These are phyloP conservation scores for Cylindroiulus punctatus DNA, from an alignment of 2,888 invertebrate species.

Conservation along the genomic window DNA sequence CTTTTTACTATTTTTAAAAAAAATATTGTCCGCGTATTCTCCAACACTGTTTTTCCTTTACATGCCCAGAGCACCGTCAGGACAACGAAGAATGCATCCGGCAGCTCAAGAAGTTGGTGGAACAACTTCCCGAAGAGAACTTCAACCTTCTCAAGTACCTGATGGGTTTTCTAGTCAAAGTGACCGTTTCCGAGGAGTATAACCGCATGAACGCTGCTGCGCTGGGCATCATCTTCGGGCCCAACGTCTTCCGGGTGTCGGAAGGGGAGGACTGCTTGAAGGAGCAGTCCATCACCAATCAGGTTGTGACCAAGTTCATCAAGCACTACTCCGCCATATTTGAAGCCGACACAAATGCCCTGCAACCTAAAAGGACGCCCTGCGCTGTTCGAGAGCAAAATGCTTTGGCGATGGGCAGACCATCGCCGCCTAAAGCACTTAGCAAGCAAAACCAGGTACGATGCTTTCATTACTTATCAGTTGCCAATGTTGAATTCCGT, in stretches of 20 bases:
- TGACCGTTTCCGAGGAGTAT: slow-evolving; percentile 64
- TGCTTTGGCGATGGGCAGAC: not conserved
- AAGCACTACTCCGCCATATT: slow-evolving; percentile 65
- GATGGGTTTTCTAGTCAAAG: slow-evolving; percentile 65
- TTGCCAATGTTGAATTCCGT: no score
- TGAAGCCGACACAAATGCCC: slow-evolving; percentile 59
- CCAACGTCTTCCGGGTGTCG: slow-evolving; percentile 65
- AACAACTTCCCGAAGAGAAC: slow-evolving; percentile 64
- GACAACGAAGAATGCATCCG: slow-evolving; percentile 60
- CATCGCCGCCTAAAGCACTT: slow-evolving; percentile 6
- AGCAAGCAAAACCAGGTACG: not conserved
- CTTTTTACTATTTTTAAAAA: not conserved
- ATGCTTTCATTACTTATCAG: not conserved
- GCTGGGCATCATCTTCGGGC: slow-evolving; percentile 68
- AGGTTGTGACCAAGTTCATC: slow-evolving; percentile 66
- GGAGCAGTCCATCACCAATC: slow-evolving; percentile 67
- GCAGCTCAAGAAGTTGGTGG: slow-evolving; percentile 62
- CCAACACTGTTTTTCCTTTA: slow-evolving; percentile 20
- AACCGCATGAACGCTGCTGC: slow-evolving; percentile 67
- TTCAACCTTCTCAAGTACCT: slow-evolving; percentile 66
- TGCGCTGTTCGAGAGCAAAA: not conserved
- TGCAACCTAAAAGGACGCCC: not conserved
- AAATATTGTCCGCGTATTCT: not conserved
- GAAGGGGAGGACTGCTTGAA: slow-evolving; percentile 64
- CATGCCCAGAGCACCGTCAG: slow-evolving; percentile 52